These are phyloP conservation scores for Solea senegalensis DNA, from an alignment of 2,113 vertebrate species.

Conservation along the genomic window DNA sequence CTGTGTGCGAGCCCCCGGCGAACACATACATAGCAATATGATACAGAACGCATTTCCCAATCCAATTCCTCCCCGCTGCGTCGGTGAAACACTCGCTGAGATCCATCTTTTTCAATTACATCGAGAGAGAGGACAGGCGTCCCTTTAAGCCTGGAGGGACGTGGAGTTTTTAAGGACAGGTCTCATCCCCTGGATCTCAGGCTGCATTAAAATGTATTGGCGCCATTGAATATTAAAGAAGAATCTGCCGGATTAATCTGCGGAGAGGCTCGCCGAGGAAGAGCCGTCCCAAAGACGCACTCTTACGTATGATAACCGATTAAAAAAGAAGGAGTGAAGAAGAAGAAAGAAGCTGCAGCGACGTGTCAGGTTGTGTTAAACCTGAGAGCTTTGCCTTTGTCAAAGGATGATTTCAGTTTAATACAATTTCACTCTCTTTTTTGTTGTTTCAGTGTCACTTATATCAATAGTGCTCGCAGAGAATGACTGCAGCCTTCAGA, in stretches of 20 bases:
- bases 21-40: constrained; percentile 68
- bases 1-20: constrained; percentile 57
- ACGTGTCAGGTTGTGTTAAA: neutral
- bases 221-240: constrained; percentile 65
- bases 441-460: neutral
- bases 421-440: neutral
- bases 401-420: neutral
- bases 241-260: constrained; percentile 66
- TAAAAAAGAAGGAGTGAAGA: constrained; percentile 5
- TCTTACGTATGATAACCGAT: constrained; percentile 37
- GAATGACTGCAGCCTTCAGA: neutral
- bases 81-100: constrained; percentile 71
- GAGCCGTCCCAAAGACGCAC: constrained; percentile 34
- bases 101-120: constrained; percentile 81
- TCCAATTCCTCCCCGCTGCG: constrained; percentile 74
- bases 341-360: neutral
- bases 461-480: neutral
- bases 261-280: constrained; percentile 31
- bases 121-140: constrained; percentile 65
- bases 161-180: constrained; percentile 66
- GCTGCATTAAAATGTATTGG: constrained; percentile 71
- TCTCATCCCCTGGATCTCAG: constrained; percentile 66
- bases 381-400: neutral
- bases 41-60: constrained; percentile 71
- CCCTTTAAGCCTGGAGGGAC: constrained; percentile 63